Base-by-base conservation (phyloP, 2,888 invertebrate species). In the Choristoneura rosaceana region DNA sequence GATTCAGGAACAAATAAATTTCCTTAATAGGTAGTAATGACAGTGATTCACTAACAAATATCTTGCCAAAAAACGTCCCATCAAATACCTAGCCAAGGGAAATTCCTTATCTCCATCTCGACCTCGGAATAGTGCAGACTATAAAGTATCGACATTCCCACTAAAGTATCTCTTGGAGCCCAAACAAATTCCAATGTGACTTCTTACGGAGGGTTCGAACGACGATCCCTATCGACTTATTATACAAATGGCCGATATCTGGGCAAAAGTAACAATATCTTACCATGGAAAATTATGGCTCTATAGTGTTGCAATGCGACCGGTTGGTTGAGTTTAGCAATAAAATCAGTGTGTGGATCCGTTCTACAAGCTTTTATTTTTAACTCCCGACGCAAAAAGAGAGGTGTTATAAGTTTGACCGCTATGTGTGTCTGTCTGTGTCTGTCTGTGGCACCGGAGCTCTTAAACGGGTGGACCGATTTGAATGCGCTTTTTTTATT, bases 171-270 rank as follows among this genome's bases (percentile, higher is more conserved):
- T 77, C 74, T 74, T 75, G 68, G 78, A 59, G 80, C 79, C 83
- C 82, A 81, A 85, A 84, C 86, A 85, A 89, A 88, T 86, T 87
- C 83, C 78, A 73, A 74, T 76, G 80, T 79, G 80, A 82, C 81
- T 82, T 82, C 84, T 84, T 87, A 87, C 84, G 81, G 83, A 81
- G 84, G 83, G 78, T 82, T 82, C 81, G 78, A 88, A 87, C 84
- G 87, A 83, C 87, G 87, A 89, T 87, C 82, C 81, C 87, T 86
- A 91, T 92, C 88, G 91, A 84, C 88, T 89, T 91, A 92, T 92
- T 91, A 92, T 91, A 91, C 91, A 90, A 92, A 91, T 86, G 81
- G 88, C 83, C 82, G 84, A 87, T 89, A 90, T 90, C 87, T 87
- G 87, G 85, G 83, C 83, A 83, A 66, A 70, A 73, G 71, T 73